Conservation (phyloP, 2,888 invertebrate species). For the Acronicta psi region DNA sequence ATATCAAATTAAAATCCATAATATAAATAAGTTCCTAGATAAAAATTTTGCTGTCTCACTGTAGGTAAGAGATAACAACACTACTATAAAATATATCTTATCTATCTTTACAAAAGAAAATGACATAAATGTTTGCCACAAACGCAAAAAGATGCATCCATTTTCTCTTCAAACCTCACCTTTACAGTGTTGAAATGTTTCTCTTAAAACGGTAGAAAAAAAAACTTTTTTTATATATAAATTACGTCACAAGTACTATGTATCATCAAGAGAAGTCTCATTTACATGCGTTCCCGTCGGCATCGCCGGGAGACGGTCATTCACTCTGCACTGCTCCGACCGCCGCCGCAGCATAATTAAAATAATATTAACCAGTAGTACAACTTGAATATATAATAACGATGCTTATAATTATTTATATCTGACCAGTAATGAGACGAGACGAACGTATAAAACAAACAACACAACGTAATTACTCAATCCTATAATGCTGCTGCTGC, state of each 20-base stretch:
- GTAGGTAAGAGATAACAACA: no score
- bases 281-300: conserved; percentile 59
- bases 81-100: no score
- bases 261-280: conserved; percentile 56
- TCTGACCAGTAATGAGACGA: no score
- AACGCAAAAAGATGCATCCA: conserved; percentile 2
- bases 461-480: no score
- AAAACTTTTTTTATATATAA: conserved; percentile 14
- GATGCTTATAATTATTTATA: no score
- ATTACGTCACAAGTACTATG: conserved; percentile 34
- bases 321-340: conserved; percentile 56
- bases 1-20: no score
- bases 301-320: conserved; percentile 63
- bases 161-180: conserved; percentile 11
- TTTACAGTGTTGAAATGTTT: conserved; percentile 18
- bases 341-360: conserved; percentile 43
- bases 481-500: no score
- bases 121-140: not conserved
- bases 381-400: conserved; percentile 1
- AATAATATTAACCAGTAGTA: conserved; percentile 54
- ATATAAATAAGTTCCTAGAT: no score
- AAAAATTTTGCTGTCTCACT: no score
- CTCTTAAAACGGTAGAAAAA: conserved; percentile 33
- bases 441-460: no score
- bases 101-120: no score